Conservation (phyloP, 2,113 vertebrate genomes). For the Nymphicus hollandicus region DNA sequence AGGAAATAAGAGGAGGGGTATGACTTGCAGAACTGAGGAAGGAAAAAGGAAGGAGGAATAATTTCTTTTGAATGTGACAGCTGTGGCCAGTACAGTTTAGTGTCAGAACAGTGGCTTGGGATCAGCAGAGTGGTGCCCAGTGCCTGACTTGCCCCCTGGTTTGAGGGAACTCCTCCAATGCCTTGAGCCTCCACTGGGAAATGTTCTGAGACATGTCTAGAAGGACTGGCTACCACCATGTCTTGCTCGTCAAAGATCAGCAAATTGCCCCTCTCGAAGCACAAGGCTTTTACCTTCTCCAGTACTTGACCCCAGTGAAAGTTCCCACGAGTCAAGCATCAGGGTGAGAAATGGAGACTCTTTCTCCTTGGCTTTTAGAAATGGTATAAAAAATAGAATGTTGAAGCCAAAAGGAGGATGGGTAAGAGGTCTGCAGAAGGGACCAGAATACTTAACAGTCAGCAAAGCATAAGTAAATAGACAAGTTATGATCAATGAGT, state of each 20-base stretch:
- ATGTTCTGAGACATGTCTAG: background rate
- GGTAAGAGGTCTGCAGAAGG: background rate
- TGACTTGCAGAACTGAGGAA: background rate
- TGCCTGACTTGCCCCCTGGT: background rate
- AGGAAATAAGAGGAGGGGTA: background rate
- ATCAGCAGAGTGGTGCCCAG: background rate
- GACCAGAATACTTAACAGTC: conserved; percentile 24
- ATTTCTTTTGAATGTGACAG: background rate
- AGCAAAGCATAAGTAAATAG: conserved; percentile 41
- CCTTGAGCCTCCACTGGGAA: background rate
- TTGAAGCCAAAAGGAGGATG: background rate
- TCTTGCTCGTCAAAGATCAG: background rate
- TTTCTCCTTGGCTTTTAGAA: background rate
- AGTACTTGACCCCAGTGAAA: background rate
- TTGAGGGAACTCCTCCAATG: background rate
- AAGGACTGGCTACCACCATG: background rate
- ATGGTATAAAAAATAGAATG: background rate
- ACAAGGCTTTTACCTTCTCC: background rate
- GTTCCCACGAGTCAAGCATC: background rate
- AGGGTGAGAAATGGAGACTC: background rate
- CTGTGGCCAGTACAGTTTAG: background rate
- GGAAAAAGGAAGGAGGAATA: background rate
- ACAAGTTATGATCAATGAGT: conserved; percentile 46
- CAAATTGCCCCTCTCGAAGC: background rate
- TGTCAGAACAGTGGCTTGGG: background rate